Conservation (phyloP, 2,113 vertebrate species). For the Sylvietta virens region DNA sequence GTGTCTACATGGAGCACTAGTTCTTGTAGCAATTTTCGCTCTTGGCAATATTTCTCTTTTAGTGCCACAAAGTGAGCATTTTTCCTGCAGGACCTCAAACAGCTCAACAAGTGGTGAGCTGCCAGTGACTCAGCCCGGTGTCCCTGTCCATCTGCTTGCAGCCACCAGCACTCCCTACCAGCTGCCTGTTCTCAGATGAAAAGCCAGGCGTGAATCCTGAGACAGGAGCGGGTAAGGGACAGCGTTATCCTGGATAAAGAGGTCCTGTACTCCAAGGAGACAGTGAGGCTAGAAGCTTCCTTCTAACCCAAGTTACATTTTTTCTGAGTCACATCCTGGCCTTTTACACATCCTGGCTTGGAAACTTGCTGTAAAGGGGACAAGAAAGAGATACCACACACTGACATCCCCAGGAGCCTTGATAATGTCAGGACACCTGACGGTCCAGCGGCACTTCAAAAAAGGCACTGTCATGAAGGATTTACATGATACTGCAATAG, state of each 20-base stretch:
- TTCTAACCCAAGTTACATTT: neutral
- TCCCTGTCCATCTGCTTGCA: neutral
- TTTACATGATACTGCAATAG: neutral
- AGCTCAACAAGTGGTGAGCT: constrained; percentile 6
- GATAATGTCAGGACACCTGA: neutral
- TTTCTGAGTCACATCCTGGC: neutral
- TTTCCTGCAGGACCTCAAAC: constrained; percentile 44
- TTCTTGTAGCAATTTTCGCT: neutral
- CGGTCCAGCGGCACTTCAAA: neutral
- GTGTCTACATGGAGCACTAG: neutral
- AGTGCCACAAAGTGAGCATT: constrained; percentile 22
- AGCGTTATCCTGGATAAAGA: neutral
- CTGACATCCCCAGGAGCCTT: neutral
- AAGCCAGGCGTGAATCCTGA: neutral
- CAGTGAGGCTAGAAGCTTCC: neutral
- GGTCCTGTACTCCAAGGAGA: neutral
- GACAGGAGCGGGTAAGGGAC: neutral
- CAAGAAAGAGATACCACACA: neutral
- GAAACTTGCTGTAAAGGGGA: neutral
- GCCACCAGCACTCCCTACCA: neutral
- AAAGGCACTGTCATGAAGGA: neutral
- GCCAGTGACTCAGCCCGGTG: neutral
- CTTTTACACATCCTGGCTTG: neutral
- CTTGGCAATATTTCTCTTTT: neutral
- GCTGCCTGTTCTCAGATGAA: neutral